Conservation (phyloP, 2,888 invertebrate species). For the Himalopsyche japonica region DNA sequence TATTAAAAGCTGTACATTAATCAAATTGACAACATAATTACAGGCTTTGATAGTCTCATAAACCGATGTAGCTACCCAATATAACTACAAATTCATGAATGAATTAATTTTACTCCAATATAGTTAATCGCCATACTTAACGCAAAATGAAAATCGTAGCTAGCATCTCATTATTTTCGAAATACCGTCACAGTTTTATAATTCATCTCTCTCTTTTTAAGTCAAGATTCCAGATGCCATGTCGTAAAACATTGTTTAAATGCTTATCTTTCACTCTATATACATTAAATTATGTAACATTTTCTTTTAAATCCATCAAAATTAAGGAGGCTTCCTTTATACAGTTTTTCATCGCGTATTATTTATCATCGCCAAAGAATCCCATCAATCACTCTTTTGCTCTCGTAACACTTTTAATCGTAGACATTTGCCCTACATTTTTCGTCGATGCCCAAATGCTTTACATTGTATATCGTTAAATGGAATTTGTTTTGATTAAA, state of each 20-base stretch:
- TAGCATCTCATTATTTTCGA: too few species aligned
- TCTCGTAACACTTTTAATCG: neutral
- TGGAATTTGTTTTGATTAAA: too few species aligned
- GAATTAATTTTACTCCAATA: too few species aligned
- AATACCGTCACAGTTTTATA: too few species aligned
- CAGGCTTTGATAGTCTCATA: too few species aligned
- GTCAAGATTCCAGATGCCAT: neutral
- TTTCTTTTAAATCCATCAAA: neutral
- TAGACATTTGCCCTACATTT: neutral
- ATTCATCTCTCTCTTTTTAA: too few species aligned
- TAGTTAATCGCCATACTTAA: too few species aligned
- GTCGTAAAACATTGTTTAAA: neutral
- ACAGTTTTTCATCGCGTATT: neutral
- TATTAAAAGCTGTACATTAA: too few species aligned
- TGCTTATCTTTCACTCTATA: neutral
- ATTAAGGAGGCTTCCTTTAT: neutral
- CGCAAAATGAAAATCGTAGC: too few species aligned
- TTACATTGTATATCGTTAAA: neutral
- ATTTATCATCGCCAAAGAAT: neutral
- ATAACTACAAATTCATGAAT: too few species aligned
- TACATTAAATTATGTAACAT: neutral
- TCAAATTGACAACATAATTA: too few species aligned
- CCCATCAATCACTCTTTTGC: neutral
- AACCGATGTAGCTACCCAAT: too few species aligned
- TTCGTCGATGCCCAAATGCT: neutral